A percentile compares a stretch with the other conserved stretches of the same genome.
Evolutionary conservation across 2,888 invertebrate species (phyloP).

Genomic region (Scaptomyza polygonia): DNA sequence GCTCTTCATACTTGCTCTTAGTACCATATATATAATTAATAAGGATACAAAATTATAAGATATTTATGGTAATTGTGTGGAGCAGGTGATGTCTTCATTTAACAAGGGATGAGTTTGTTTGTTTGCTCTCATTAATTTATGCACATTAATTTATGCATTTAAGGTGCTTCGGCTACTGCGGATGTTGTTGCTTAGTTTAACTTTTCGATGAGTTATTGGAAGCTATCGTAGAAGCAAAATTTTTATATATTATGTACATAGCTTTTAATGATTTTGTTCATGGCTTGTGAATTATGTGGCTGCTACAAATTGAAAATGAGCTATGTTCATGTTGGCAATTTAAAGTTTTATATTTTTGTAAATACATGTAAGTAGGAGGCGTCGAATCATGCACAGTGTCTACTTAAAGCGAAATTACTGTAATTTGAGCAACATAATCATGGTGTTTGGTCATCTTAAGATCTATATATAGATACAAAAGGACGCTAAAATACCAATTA

Average conservation of each 20-base stretch:
- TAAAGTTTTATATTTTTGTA: constrained; percentile 10
- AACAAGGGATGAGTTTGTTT: constrained; percentile 15
- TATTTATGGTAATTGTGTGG: constrained; percentile 71
- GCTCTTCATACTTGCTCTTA: constrained; percentile 11
- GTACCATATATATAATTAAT: constrained; percentile 73
- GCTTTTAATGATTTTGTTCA: constrained; percentile 14
- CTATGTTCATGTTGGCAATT: constrained; percentile 6
- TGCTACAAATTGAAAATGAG: constrained; percentile 1
- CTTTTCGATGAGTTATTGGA: constrained; percentile 59
- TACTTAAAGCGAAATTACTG: constrained; percentile 71
- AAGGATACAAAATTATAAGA: constrained; percentile 69
- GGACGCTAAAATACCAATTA: constrained; percentile 74
- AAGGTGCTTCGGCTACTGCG: constrained; percentile 43
- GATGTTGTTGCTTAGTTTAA: constrained; percentile 61
- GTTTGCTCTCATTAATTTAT: constrained; percentile 56
- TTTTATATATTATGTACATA: neutral
- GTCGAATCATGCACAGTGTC: constrained; percentile 34
- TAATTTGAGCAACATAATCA: constrained; percentile 74
- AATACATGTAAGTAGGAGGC: constrained; percentile 4
- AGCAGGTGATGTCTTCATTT: constrained; percentile 74
- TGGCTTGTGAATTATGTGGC: constrained; percentile 27
- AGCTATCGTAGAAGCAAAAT: constrained; percentile 1
- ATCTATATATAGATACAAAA: constrained; percentile 74
- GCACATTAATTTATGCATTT: constrained; percentile 70
- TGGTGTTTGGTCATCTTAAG: constrained; percentile 51